Evolutionary conservation across 2,888 invertebrate genomes (phyloP), one percentile per base, ranked within the genome.

Genomic region (Heteromurus nitidus): DNA sequence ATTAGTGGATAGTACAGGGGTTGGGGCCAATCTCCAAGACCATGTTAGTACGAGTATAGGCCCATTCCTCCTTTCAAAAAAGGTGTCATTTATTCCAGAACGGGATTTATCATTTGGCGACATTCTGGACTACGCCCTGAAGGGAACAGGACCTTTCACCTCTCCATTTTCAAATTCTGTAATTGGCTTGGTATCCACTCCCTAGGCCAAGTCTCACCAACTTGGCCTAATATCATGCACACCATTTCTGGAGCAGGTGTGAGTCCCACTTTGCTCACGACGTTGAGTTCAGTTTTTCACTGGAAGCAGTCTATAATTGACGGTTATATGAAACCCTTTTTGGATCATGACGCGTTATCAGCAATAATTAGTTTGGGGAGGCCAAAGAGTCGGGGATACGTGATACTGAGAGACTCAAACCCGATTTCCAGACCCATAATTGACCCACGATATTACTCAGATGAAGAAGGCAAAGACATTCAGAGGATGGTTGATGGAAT

Each of bases 11-110:
- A 65, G 82, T 22, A 85, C 85, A 13, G 36, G 69, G 3, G 85
- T 85, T 24, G 86, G 86, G 2, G 44, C 73, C n/a, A 85, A 85
- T 67, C 60, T 86, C 0, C 85, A 83, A 42, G 86, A 83, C 58
- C 83, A 85, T 58, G 70, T 83, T 11, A 53, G 65, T 2, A 62
- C 77, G 0, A 31, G 72, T 1, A 72, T 72, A 3, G 86, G 86
- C 3, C 86, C 86, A n/a, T 73, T 85, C 44, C 69, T 80, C 11
- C 31, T 84, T 26, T 72, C 80, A 2, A 7, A 53, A 24, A 3
- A 18, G 1, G 20, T 75, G n/a, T 67, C 75, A 11, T 36, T 55
- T 13, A 1, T 67, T 7, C 28, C 22, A 2, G 22, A 50, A 1
- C 42, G 75, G 30, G 75, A 75, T 67, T 2, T 75, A 2, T 67